Base-by-base conservation (phyloP, 2,113 vertebrate species). In the Syrrhaptes paradoxus region DNA sequence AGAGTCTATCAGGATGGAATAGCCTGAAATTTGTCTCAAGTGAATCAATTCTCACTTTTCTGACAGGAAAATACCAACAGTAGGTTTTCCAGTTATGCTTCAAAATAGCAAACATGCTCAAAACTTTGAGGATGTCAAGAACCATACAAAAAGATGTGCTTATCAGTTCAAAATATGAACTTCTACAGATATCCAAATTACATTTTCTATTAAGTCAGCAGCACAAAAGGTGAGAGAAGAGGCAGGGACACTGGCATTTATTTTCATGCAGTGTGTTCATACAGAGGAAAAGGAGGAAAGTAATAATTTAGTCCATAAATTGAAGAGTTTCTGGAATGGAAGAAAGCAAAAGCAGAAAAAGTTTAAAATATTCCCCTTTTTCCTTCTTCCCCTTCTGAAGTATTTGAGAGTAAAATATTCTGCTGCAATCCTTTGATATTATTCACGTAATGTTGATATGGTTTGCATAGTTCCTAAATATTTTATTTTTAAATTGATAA, bases 141-240 rank as follows among this genome's bases (percentile, higher is more conserved):
- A 65, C 38, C 41, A 13, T 85, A 73, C 32, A 85, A 73, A 91
- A 87, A 78, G 17, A 68, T 76, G 41, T 83, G 77, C 81, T 95
- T 97, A 94, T 89, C 41, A 1, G 51, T 91, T 94, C 82, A 83
- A 95, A 95, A 88, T 80, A 51, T 49, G 82, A 95, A 86, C 85
- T 82, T 76, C 38, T 87, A 76, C 61, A 74, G 55, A 84, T 93
- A 91, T 18, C 83, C 79, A 96, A 76, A 83, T 96, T 80, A 74
- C 13, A 41, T 96, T 96, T 96, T 91, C 71, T 87, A 87, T 93
- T 88, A 88, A 91, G 82, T 91, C 85, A 86, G 68, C 59, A 88
- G 74, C 86, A 63, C 48, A 88, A 90, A 91, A 87, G 67, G 85
- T 93, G 78, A 94, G 32, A 73, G 43, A 80, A 90, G 55, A 94